Percentiles rank a stretch among this genome's conserved stretches.
phyloP scores from a whole-genome alignment of 2,113 vertebrate species.

The Aldabrachelys gigantea region DNA sequence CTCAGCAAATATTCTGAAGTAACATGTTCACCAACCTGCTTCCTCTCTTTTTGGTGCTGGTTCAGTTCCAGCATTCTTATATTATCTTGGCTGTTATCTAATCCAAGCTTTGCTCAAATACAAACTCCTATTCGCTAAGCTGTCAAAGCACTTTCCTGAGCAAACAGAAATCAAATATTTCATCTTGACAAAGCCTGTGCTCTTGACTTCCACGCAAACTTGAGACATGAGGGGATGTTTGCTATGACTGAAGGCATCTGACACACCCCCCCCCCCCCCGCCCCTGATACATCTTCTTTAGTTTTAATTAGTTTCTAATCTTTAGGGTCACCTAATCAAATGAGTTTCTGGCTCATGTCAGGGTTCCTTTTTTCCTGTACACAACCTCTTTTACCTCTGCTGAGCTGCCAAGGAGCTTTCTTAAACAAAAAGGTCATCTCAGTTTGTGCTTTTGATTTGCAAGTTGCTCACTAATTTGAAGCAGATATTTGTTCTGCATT shows the following conservation, averaged over 20 bases:
- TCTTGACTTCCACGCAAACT: conserved; percentile 48
- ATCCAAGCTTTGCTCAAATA: conserved; percentile 38
- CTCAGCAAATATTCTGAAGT: conserved; percentile 19
- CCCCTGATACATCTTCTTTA: neutral
- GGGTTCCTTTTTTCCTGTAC: neutral
- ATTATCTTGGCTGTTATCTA: conserved; percentile 37
- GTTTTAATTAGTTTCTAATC: conserved; percentile 37
- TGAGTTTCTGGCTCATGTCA: conserved; percentile 27
- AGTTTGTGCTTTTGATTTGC: conserved; percentile 58
- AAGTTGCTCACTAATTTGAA: conserved; percentile 30
- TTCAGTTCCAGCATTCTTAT: neutral
- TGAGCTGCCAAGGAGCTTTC: conserved; percentile 41
- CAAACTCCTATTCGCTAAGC: conserved; percentile 54
- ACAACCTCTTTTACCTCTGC: conserved; percentile 19
- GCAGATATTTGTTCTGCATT: conserved; percentile 61
- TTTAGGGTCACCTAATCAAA: conserved; percentile 51
- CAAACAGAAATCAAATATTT: conserved; percentile 48
- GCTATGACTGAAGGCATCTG: conserved; percentile 46
- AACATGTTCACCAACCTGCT: conserved; percentile 20
- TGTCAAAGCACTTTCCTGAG: conserved; percentile 45
- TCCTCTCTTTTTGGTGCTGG: conserved; percentile 14
- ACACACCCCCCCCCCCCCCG: too few species aligned
- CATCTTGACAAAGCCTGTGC: conserved; percentile 26
- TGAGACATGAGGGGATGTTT: conserved; percentile 28
- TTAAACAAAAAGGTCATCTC: conserved; percentile 48